These are phyloP conservation scores for Zingel zingel DNA, from an alignment of 2,113 vertebrate genomes.

Conservation along the genomic window DNA sequence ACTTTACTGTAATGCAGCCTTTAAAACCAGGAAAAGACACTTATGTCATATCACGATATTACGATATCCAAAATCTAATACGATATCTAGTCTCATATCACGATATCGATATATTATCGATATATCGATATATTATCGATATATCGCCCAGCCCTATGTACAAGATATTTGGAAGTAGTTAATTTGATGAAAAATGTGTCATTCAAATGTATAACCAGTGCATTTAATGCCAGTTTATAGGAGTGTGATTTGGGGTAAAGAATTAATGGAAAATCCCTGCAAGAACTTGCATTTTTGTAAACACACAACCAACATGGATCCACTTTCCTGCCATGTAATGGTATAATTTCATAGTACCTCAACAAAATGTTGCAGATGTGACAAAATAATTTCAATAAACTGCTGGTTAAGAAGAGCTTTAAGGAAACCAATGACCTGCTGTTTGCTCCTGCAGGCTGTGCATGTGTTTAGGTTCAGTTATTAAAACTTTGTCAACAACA, in stretches of 20 bases:
- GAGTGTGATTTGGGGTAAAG: not conserved
- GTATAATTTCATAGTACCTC: not conserved
- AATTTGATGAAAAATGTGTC: not conserved
- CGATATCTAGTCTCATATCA: too few species aligned
- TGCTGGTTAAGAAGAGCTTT: not conserved
- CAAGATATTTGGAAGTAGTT: too few species aligned
- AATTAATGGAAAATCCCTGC: not conserved
- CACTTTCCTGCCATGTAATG: not conserved
- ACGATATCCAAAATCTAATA: too few species aligned
- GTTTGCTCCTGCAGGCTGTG: conserved; percentile 21
- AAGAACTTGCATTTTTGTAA: not conserved
- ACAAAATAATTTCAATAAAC: not conserved
- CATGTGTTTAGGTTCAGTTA: conserved; percentile 21
- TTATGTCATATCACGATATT: too few species aligned
- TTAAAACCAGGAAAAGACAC: too few species aligned
- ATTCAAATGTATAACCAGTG: not conserved
- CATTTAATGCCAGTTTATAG: not conserved
- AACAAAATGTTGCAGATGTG: not conserved
- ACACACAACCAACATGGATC: not conserved
- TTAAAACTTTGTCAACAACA: conserved; percentile 26
- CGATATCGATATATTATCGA: too few species aligned
- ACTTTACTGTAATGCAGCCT: too few species aligned
- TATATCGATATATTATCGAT: too few species aligned
- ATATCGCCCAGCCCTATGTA: too few species aligned
- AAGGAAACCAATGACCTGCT: conserved; percentile 7